Evolutionary conservation across 1,140 invertebrate species (phyloP).

Genomic region (Drosophila equinoxialis): DNA sequence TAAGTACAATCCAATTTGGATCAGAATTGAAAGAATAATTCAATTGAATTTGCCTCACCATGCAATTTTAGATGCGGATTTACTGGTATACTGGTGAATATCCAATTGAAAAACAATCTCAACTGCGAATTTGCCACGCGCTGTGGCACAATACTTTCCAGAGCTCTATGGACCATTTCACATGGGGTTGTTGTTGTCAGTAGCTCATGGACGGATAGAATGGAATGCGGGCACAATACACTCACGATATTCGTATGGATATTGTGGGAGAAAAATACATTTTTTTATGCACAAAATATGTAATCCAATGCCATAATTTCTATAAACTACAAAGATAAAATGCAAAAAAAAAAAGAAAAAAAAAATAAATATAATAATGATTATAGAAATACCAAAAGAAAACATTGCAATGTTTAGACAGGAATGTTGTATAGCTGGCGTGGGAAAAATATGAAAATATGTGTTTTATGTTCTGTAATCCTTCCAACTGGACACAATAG

Average conservation of each 20-base stretch:
- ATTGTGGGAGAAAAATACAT: constrained; percentile 62
- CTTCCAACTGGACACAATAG: constrained; percentile 37
- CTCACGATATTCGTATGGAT: neutral
- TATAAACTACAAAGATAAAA: constrained; percentile 54
- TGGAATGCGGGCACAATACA: constrained; percentile 38
- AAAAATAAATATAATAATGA: constrained; percentile 25
- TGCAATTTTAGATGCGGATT: neutral
- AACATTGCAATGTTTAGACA: neutral
- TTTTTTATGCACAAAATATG: constrained; percentile 25
- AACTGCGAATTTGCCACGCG: constrained; percentile 49
- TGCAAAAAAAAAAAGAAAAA: constrained; percentile 49
- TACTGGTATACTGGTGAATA: neutral
- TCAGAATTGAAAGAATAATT: neutral
- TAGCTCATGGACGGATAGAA: constrained; percentile 7
- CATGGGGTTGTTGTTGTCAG: constrained; percentile 8
- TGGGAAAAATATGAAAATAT: constrained; percentile 74
- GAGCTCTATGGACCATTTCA: neutral
- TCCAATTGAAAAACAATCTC: constrained; percentile 7
- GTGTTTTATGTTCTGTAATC: constrained; percentile 47
- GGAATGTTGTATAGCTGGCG: constrained; percentile 38
- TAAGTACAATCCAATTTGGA: too few species aligned
- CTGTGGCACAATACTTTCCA: constrained; percentile 28
- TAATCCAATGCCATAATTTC: constrained; percentile 73
- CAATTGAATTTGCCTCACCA: neutral
- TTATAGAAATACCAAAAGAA: neutral